Evolutionary conservation across 2,113 vertebrate genomes (phyloP), one percentile per base, ranked within the genome.

Genomic region (Pelecanoides urinatrix): DNA sequence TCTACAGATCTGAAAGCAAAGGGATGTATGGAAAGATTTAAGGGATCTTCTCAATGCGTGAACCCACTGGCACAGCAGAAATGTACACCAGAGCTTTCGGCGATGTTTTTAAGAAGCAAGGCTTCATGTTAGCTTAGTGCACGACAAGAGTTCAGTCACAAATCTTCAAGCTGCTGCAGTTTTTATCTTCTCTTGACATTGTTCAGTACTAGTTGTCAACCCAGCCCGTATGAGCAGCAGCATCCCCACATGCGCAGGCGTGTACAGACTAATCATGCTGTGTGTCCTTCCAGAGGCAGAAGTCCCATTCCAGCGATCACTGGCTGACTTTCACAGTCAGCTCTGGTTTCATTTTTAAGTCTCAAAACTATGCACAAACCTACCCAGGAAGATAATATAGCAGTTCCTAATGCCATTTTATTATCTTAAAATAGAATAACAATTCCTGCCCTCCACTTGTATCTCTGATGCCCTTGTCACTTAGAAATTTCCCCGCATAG

Each of bases 151-250:
- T 9, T 67, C 45, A 62, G 59, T 9, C 14, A 27, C 42, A 53
- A 27, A 65, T 30, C 50, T 88, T 62, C 17, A 32, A 38, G 65
- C 36, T 34, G 36, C 40, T 58, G 68, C 50, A 75, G 42, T 40
- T 77, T 74, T 66, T 40, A 36, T 49, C 59, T 36, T 75, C 71
- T 27, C 38, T 36, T 19, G 70, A 36, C 21, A 5, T 4, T 16
- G 38, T n/a, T 42, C n/a, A 25, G 88, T 21, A 7, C 12, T 6
- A 36, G 63, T 6, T 16, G 16, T 11, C 26, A 84, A 8, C 36
- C 27, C 27, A 34, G 59, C 36, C 40, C 0, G 0, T 1, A 5
- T 0, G 9, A 90, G 38, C 55, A 62, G 73, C 38, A 49, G 50
- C 36, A 16, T 7, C 53, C 44, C 68, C 14, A 47, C 32, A 40